Evolutionary conservation across 2,113 vertebrate species (phyloP).

Genomic region (Onychostruthus taczanowskii): DNA sequence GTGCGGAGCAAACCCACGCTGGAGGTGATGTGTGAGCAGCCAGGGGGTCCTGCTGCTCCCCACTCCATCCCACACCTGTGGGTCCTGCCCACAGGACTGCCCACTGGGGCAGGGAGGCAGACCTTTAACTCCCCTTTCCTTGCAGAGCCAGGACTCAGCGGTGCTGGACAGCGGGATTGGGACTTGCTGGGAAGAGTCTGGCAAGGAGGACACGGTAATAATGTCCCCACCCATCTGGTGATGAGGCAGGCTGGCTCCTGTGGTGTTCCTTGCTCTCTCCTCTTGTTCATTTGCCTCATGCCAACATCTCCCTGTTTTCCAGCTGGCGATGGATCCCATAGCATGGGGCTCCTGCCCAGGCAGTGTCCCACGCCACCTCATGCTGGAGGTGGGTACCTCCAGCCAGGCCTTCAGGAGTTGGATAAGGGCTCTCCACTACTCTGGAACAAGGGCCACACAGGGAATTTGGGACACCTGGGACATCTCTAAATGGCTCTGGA

Average conservation of each 20-base stretch:
- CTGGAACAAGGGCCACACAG: not conserved
- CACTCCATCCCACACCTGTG: not conserved
- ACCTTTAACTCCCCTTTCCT: not conserved
- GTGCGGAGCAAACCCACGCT: constrained; percentile 76
- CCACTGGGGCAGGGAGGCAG: not conserved
- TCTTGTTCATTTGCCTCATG: not conserved
- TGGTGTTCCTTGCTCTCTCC: not conserved
- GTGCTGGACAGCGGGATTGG: constrained; percentile 79
- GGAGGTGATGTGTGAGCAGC: constrained; percentile 67
- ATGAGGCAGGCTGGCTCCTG: not conserved
- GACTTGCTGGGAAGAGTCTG: constrained; percentile 57
- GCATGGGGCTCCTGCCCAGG: not conserved
- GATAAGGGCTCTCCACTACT: not conserved
- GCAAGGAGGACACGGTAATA: constrained; percentile 63
- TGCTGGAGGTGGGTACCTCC: constrained; percentile 52
- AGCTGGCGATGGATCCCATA: not conserved
- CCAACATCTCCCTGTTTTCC: not conserved
- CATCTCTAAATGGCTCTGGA: not conserved
- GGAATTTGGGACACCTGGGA: fast-evolving
- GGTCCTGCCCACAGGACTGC: not conserved
- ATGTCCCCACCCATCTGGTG: not conserved
- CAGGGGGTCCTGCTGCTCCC: not conserved
- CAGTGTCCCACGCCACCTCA: not conserved
- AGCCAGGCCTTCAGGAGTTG: not conserved
- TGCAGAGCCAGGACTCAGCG: constrained; percentile 81